phyloP scores from a whole-genome alignment of 2,888 invertebrate genomes.

The Odiellus spinosus region DNA sequence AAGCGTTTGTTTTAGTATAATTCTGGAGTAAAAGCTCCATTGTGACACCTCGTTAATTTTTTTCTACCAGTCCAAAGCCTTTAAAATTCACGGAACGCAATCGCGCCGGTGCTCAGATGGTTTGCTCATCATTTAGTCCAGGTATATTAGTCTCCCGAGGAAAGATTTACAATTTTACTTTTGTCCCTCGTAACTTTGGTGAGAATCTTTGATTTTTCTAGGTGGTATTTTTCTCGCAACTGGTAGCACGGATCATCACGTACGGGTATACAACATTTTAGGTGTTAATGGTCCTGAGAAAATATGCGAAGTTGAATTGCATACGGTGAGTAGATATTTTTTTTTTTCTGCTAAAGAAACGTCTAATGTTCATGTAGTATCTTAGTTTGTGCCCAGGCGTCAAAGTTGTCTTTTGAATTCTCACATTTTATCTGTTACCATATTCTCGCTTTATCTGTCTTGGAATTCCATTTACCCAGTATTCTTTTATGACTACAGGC shows the following conservation, averaged over 20 bases:
- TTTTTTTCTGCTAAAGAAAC: no score
- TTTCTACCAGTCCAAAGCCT: conserved; percentile 58
- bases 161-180: not conserved
- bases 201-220: conserved; percentile 7
- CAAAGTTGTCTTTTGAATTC: no score
- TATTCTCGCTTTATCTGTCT: no score
- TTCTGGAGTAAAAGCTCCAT: not conserved
- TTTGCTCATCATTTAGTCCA: conserved; percentile 75
- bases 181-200: not conserved
- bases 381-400: no score
- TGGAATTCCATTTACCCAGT: no score
- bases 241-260: conserved; percentile 86
- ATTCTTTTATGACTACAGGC: no score
- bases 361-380: no score
- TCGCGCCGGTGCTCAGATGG: conserved; percentile 88
- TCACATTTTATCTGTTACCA: conserved; percentile 1
- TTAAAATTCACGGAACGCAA: conserved; percentile 81
- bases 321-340: conserved; percentile 35
- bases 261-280: conserved; percentile 66
- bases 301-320: conserved; percentile 59
- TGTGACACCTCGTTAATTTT: conserved; percentile 3
- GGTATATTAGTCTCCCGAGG: conserved; percentile 26
- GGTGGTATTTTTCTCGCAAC: conserved; percentile 79
- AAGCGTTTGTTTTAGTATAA: not conserved
- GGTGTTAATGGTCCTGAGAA: conserved; percentile 59